These are phyloP conservation scores for Drosophila histrio DNA, from an alignment of 2,888 invertebrate species.

Conservation along the genomic window DNA sequence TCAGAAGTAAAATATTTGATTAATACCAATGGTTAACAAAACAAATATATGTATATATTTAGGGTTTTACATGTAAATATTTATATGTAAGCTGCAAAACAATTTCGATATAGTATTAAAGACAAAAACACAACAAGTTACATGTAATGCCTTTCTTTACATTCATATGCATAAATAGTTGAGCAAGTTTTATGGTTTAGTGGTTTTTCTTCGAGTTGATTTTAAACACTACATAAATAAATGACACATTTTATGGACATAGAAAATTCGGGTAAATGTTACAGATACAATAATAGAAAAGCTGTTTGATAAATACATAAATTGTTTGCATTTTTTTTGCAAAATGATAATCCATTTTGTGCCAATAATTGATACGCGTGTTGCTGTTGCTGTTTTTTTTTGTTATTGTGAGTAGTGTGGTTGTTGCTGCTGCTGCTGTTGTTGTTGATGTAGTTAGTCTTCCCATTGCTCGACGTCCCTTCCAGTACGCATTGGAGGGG, in stretches of 20 bases:
- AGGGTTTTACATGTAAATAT: conserved; percentile 32
- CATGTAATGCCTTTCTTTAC: conserved; percentile 30
- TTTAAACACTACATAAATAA: conserved; percentile 70
- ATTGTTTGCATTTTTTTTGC: conserved; percentile 35
- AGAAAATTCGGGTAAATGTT: conserved; percentile 67
- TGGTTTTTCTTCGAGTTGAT: conserved; percentile 30
- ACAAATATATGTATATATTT: conserved; percentile 56
- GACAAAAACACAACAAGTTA: conserved; percentile 46
- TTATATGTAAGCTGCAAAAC: conserved; percentile 46
- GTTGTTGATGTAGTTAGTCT: conserved; percentile 42
- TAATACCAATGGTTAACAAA: conserved; percentile 77
- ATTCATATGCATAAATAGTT: conserved; percentile 40
- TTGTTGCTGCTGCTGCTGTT: conserved; percentile 27
- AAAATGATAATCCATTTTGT: conserved; percentile 37
- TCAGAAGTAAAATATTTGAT: conserved; percentile 59
- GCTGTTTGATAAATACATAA: conserved; percentile 71
- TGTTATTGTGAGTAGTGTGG: conserved; percentile 34
- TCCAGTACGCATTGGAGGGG: conserved; percentile 86
- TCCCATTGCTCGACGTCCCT: conserved; percentile 87
- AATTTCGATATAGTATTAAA: conserved; percentile 45
- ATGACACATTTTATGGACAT: conserved; percentile 77
- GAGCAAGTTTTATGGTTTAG: conserved; percentile 43
- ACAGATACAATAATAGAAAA: conserved; percentile 57
- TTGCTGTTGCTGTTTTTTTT: conserved; percentile 34
- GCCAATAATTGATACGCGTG: conserved; percentile 85